Conservation (phyloP, 2,888 invertebrate genomes). For the Hedya salicella region DNA sequence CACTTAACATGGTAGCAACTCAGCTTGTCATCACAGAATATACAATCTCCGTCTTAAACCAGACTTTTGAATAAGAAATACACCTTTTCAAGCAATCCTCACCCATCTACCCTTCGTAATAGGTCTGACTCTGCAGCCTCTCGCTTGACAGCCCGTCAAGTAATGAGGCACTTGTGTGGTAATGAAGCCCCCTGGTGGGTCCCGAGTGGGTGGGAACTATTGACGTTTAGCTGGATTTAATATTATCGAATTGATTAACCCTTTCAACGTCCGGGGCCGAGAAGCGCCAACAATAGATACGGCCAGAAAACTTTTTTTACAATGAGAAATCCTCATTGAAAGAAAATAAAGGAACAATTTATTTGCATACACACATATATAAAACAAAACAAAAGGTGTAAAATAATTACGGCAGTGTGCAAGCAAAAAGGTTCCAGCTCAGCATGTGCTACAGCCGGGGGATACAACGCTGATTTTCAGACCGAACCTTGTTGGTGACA, state of each 20-base stretch:
- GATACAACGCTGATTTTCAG: no score
- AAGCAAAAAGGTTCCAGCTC: no score
- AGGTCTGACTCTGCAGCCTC: neutral
- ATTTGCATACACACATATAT: no score
- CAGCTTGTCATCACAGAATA: slow-evolving; percentile 20
- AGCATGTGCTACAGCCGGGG: no score
- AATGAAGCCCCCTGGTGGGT: slow-evolving; percentile 26
- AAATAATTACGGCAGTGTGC: no score
- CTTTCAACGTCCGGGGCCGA: neutral
- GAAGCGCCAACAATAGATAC: no score
- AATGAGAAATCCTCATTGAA: no score
- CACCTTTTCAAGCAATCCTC: neutral
- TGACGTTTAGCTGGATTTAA: slow-evolving; percentile 14
- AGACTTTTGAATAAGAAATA: slow-evolving; percentile 2
- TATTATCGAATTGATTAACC: neutral
- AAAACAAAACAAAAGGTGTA: no score
- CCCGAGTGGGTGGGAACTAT: neutral
- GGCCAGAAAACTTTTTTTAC: no score
- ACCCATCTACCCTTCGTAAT: neutral
- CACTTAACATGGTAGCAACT: slow-evolving; percentile 20
- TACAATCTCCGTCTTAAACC: slow-evolving; percentile 6
- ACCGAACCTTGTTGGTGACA: no score
- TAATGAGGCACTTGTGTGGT: slow-evolving; percentile 27
- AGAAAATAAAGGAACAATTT: no score
- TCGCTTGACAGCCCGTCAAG: neutral